Conservation (phyloP, 2,888 invertebrate species). For the Scrobipalpa atriplicella region DNA sequence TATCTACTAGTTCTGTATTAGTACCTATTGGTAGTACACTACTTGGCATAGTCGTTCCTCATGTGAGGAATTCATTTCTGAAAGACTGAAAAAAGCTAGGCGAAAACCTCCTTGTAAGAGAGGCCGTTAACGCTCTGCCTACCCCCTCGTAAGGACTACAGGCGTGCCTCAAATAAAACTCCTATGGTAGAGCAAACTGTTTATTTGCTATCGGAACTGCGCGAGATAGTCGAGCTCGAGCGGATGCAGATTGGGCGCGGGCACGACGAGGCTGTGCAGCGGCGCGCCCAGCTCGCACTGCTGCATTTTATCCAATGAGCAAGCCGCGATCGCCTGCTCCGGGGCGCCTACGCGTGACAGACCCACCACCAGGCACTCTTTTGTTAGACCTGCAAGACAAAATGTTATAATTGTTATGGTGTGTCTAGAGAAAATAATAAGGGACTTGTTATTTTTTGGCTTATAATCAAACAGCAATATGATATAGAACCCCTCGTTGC, state of each 20-base stretch:
- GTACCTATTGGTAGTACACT: neutral
- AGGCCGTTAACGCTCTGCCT: too few relatives aligned
- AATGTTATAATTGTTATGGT: neutral
- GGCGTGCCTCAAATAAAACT: neutral
- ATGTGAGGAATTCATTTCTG: too few relatives aligned
- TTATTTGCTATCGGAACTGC: slow-evolving; percentile 83
- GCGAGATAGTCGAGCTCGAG: slow-evolving; percentile 94
- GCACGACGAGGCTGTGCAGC: slow-evolving; percentile 96
- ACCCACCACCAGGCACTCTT: slow-evolving; percentile 90
- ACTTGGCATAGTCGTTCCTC: neutral
- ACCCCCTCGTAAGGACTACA: too few relatives aligned
- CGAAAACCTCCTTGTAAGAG: too few relatives aligned
- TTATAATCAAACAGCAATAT: too few relatives aligned
- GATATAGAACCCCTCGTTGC: too few relatives aligned
- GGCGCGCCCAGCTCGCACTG: slow-evolving; percentile 91
- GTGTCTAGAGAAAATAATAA: neutral
- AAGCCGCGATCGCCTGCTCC: slow-evolving; percentile 90
- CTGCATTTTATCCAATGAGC: slow-evolving; percentile 89
- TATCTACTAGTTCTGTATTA: neutral
- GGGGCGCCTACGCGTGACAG: slow-evolving; percentile 95
- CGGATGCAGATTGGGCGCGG: slow-evolving; percentile 92
- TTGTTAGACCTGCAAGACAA: slow-evolving; percentile 62
- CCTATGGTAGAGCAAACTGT: neutral
- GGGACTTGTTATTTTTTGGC: too few relatives aligned
- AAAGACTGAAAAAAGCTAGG: too few relatives aligned